Base-by-base conservation (phyloP, 2,888 invertebrate species). In the Drosophila mercatorum region DNA sequence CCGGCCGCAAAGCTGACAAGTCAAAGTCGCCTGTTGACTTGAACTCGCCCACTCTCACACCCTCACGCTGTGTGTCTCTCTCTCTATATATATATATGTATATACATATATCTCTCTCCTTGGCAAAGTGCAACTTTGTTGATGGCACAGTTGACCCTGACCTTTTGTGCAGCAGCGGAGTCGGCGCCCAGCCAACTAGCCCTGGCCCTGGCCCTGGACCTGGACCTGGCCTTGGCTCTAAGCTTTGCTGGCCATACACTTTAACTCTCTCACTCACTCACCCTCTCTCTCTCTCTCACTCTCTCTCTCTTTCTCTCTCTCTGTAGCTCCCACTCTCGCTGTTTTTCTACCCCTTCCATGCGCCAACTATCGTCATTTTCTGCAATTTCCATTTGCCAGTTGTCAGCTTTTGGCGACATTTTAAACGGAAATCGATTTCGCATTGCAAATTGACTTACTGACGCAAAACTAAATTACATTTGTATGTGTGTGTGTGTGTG, bases 341-440 rank as follows among this genome's bases (percentile, higher is more conserved):
- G 7, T 22, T 8, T 34, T 12, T 14, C 38, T 38, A 2, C 40
- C 26, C 40, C n/a, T 49, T 31, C 49, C n/a, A 31, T 8, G n/a
- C 6, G 5, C 5, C 22, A 36, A 22, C 41, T 51, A 34, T 12
- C 51, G 51, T 51, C 51, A 41, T 41, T 40, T 55, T 70, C 34
- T 69, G 68, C 77, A 26, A 49, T 73, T 71, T 57, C 22, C 76
- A 64, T 51, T 62, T 62, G 47, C 59, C 58, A 60, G 57, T 57
- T 59, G 59, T 40, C 57, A 40, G 60, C 70, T 59, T 66, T 84
- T 72, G 64, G 78, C 76, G 79, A 78, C 72, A 84, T 70, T 80
- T 84, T 72, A 72, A 87, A 71, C 87, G 84, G 84, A 84, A 84
- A 84, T 84, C 87, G 84, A 84, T 87, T 83, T 81, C 68, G 72